Percentiles rank a stretch among this genome's conserved stretches.
phyloP scores from a whole-genome alignment of 2,888 invertebrate species.

The Leptopilina syphax region DNA sequence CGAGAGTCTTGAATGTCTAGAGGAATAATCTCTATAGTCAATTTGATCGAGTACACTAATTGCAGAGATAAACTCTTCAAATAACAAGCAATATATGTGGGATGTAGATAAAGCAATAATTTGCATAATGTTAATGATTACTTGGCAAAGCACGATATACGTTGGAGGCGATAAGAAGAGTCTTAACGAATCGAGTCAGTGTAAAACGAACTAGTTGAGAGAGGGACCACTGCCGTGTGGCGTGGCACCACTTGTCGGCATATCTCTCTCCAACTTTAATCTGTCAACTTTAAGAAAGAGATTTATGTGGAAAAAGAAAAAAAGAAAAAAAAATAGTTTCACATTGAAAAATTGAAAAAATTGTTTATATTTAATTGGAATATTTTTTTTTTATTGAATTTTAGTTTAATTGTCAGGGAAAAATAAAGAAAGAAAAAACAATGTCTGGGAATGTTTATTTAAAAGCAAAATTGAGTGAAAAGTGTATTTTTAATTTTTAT shows the following conservation, averaged over 20 bases:
- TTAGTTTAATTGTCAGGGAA: no score
- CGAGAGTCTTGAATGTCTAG: slow-evolving; percentile 19
- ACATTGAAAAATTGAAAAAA: no score
- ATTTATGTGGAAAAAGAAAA: no score
- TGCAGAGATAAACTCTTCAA: slow-evolving; percentile 39
- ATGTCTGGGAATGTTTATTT: no score
- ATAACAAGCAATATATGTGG: slow-evolving; percentile 38
- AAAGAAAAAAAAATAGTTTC: no score
- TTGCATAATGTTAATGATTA: slow-evolving; percentile 42
- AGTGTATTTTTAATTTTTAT: no score
- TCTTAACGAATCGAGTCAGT: slow-evolving; percentile 25
- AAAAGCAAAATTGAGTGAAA: no score
- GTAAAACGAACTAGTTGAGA: slow-evolving; percentile 20
- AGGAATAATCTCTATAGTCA: slow-evolving; percentile 29
- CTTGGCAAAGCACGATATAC: slow-evolving; percentile 37
- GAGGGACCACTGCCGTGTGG: slow-evolving; percentile 53
- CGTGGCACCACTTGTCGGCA: slow-evolving; percentile 70
- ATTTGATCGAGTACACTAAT: slow-evolving; percentile 37
- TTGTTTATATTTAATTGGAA: no score
- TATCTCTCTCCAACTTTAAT: slow-evolving; percentile 6
- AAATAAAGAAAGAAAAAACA: no score
- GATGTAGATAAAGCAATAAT: slow-evolving; percentile 39
- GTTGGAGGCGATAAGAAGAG: slow-evolving; percentile 36
- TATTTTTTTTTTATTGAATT: no score
- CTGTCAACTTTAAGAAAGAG: no score